Percentiles rank a stretch among this genome's conserved stretches.
Conservation (phyloP, 64 coral and sea anemone genomes). For the Astreopora myriophthalma region DNA sequence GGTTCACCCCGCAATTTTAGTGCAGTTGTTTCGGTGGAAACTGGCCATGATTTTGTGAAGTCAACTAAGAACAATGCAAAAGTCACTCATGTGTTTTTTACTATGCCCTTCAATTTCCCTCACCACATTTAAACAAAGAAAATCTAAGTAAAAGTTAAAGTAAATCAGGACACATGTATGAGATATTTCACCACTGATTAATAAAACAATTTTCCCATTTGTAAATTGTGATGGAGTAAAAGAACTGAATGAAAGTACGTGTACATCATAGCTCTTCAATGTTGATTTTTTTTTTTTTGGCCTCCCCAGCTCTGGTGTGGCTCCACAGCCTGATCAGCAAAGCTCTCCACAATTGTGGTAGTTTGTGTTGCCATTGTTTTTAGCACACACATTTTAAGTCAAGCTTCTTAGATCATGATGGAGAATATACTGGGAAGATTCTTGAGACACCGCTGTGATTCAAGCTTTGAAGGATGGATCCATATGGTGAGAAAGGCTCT, state of each 20-base stretch:
- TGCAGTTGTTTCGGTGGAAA: too few relatives aligned
- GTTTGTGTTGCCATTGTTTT: not conserved
- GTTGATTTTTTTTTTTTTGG: not conserved
- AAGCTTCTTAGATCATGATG: not conserved
- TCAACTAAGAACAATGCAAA: too few relatives aligned
- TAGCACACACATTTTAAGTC: not conserved
- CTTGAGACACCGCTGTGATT: not conserved
- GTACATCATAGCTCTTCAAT: not conserved
- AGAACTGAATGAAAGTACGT: not conserved
- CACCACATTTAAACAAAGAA: too few relatives aligned
- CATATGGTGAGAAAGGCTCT: not conserved
- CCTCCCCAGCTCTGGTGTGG: constrained; percentile 84
- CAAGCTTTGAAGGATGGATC: not conserved
- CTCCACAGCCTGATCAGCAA: constrained; percentile 87
- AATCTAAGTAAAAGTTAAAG: too few relatives aligned
- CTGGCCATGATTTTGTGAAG: too few relatives aligned
- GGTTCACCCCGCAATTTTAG: too few relatives aligned
- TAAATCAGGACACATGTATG: too few relatives aligned
- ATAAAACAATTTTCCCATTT: too few relatives aligned
- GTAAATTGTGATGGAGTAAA: not conserved
- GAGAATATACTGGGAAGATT: not conserved
- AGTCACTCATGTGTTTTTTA: too few relatives aligned
- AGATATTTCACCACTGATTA: too few relatives aligned
- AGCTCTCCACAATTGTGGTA: constrained; percentile 94
- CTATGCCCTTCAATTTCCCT: too few relatives aligned